These are phyloP conservation scores for Mythimna albipuncta DNA, from an alignment of 2,888 invertebrate species.

Conservation along the genomic window DNA sequence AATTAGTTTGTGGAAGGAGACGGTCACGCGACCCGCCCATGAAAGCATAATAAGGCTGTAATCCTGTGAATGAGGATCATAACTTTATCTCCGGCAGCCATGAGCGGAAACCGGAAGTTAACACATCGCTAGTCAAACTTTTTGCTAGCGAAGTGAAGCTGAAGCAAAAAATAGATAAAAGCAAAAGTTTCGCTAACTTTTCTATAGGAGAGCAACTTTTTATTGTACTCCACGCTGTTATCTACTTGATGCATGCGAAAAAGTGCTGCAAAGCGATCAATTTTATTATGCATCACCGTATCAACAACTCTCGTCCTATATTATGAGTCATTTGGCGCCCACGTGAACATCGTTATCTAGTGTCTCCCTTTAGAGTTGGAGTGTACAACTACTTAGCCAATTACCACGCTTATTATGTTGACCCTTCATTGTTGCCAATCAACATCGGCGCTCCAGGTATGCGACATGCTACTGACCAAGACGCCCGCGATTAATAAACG, in stretches of 20 bases:
- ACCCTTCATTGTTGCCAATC: conserved; percentile 80
- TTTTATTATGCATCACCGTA: conserved; percentile 8
- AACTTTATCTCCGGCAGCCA: conserved; percentile 20
- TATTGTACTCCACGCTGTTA: conserved; percentile 10
- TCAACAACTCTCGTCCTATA: conserved; percentile 27
- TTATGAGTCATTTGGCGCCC: conserved; percentile 52
- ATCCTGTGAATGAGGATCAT: conserved; percentile 20
- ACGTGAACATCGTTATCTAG: conserved; percentile 50
- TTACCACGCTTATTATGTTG: conserved; percentile 73
- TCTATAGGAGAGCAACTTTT: conserved; percentile 38
- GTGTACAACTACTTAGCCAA: conserved; percentile 55
- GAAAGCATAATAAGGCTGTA: conserved; percentile 23
- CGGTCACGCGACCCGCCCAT: conserved; percentile 49
- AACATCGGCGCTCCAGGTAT: conserved; percentile 75
- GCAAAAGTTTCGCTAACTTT: conserved; percentile 55
- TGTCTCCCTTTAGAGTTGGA: conserved; percentile 32
- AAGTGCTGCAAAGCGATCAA: conserved; percentile 10
- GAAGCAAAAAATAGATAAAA: conserved; percentile 53
- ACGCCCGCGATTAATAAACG: conserved; percentile 69
- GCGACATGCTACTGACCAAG: conserved; percentile 70
- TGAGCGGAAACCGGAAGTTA: conserved; percentile 39
- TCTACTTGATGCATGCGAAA: conserved; percentile 17
- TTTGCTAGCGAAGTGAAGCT: conserved; percentile 33
- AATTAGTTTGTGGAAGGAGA: conserved; percentile 54
- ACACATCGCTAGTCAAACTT: conserved; percentile 41